Evolutionary conservation across 2,888 invertebrate species (phyloP), one percentile per base, ranked within the genome.

Genomic region (Trichogramma dendrolimi): DNA sequence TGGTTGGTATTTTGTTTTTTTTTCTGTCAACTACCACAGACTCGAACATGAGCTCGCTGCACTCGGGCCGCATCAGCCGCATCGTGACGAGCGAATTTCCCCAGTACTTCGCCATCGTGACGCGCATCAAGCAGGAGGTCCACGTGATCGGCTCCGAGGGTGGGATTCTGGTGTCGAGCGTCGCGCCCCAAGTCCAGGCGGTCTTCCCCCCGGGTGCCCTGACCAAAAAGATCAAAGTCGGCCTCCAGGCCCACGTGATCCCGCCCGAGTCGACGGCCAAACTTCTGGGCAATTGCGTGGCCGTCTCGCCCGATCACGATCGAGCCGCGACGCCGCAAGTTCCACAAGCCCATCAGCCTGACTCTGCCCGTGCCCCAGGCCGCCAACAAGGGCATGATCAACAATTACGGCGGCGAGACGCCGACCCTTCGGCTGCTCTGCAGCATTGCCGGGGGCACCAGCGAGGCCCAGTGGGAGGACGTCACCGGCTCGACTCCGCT

Each of bases 151-250:
- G 98, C 2, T 93, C 96, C 0, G 97, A 97, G 75, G 99, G 99
- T 58, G 98, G 98, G 58, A 94, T 96, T 72, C 91, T 99, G 63
- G 93, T 94, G 70, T 96, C 96, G 53, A 89, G 91, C 71, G 88
- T 97, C 67, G 96, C 98, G 60, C 73, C 70, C 49, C 73, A 78
- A 49, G 89, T 89, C 43, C 89, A 90, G 77, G 89, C 89, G 4
- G 86, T 89, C 69, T 98, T 99, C 85, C 98, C 98, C 27, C 88
- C 94, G 48, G 91, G 92, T 70, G 96, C 99, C 49, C 86, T 99
- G 54, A 99, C 97, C n/a, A 99, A 99, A 83, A 95, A 96, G 80
- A 99, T 99, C 81, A 91, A 94, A 82, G 97, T 99, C 72, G 96
- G 96, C 67, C 85, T 97, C 66, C 96, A 96, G 85, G 90, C 89